phyloP scores from a whole-genome alignment of 2,113 vertebrate genomes.

The Australoheros scitulus region DNA sequence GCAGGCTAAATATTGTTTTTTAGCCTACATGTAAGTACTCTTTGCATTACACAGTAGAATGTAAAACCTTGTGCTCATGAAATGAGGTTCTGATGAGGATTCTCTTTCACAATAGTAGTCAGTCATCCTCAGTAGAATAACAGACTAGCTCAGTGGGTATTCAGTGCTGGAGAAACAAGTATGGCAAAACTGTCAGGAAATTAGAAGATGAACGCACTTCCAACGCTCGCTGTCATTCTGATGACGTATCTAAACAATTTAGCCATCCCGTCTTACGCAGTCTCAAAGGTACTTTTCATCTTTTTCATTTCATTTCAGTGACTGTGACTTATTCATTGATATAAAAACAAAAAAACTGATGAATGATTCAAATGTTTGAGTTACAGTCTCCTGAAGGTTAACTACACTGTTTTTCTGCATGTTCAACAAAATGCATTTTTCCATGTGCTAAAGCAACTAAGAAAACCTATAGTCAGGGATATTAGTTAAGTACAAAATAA shows the following conservation, averaged over 20 bases:
- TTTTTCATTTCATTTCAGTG: background rate
- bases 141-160: background rate
- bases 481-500: background rate
- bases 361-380: too few species aligned
- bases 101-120: background rate
- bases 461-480: background rate
- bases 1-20: background rate
- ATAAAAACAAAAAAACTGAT: background rate
- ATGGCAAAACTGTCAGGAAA: conserved; percentile 2
- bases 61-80: background rate
- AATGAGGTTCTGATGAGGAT: background rate
- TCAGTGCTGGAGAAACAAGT: background rate
- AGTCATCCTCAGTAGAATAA: background rate
- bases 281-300: background rate
- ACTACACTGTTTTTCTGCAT: background rate
- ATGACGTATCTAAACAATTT: background rate
- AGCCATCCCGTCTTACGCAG: background rate
- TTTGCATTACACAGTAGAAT: background rate
- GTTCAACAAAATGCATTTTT: background rate
- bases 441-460: background rate
- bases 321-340: background rate
- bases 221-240: background rate
- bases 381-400: background rate
- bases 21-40: fast-evolving
- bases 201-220: background rate